Percentiles rank a stretch among this genome's conserved stretches.
Conservation (phyloP, 2,888 invertebrate species). For the Scaptomyza parva region DNA sequence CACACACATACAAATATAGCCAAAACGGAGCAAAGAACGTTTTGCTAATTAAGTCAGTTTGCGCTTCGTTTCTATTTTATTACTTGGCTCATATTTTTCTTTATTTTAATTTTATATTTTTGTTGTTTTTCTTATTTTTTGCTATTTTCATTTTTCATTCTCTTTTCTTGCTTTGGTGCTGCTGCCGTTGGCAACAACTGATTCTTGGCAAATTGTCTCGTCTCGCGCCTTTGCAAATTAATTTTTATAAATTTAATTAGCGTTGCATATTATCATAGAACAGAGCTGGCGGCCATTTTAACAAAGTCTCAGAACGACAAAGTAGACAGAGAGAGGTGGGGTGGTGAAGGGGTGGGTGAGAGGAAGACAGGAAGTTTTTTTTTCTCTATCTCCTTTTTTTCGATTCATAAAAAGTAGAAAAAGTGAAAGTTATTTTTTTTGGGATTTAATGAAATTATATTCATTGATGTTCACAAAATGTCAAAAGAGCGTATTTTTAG, state of each 20-base stretch:
- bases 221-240: slow-evolving; percentile 61
- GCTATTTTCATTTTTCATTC: slow-evolving; percentile 8
- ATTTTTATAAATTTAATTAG: slow-evolving; percentile 82
- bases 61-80: slow-evolving; percentile 51
- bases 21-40: slow-evolving; percentile 15
- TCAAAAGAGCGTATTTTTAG: too few relatives aligned
- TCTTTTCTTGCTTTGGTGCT: background rate
- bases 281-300: slow-evolving; percentile 48
- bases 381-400: background rate
- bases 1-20: background rate
- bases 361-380: too few relatives aligned
- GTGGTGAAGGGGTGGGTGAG: too few relatives aligned
- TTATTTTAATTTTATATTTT: slow-evolving; percentile 5
- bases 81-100: slow-evolving; percentile 41
- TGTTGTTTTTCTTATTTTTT: slow-evolving; percentile 12
- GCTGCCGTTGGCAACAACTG: slow-evolving; percentile 55
- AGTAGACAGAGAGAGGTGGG: too few relatives aligned
- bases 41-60: slow-evolving; percentile 64
- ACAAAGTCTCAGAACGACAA: slow-evolving; percentile 19
- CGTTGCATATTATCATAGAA: slow-evolving; percentile 49
- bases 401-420: background rate
- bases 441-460: too few relatives aligned
- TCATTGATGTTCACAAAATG: too few relatives aligned
- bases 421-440: too few relatives aligned
- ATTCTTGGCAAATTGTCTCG: slow-evolving; percentile 51